A percentile compares a stretch with the other conserved stretches of the same genome.
phyloP scores from a whole-genome alignment of 2,113 vertebrate genomes.

The Tragulus kanchil region DNA sequence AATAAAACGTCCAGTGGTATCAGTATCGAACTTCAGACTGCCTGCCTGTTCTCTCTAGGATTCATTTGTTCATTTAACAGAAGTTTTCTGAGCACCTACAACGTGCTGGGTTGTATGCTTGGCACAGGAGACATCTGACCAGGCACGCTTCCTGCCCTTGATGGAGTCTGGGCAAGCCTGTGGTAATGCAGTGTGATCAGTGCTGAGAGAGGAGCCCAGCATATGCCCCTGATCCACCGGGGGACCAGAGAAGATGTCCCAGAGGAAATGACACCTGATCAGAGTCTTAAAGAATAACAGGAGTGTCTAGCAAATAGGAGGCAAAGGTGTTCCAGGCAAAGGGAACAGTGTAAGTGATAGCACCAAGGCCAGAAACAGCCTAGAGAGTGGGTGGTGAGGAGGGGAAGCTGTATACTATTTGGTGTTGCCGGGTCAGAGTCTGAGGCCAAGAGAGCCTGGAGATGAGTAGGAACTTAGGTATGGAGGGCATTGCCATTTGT shows the following conservation, averaged over 20 bases:
- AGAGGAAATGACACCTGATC: background rate
- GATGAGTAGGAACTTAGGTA: background rate
- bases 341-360: background rate
- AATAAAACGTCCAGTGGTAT: background rate
- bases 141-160: background rate
- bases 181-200: background rate
- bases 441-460: background rate
- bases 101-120: background rate
- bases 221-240: background rate
- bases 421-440: background rate
- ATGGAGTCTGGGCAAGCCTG: background rate
- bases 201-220: background rate
- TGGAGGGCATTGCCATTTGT: background rate
- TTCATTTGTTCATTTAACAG: conserved; percentile 36
- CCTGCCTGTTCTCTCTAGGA: background rate
- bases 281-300: background rate
- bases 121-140: background rate
- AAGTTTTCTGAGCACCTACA: background rate
- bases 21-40: background rate
- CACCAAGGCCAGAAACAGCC: background rate
- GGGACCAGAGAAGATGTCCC: background rate
- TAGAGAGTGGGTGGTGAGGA: background rate
- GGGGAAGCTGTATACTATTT: background rate
- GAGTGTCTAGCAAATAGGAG: background rate
- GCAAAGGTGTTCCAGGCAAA: background rate